phyloP scores from a whole-genome alignment of 1,140 invertebrate species.

The Caenorhabditis latens region DNA sequence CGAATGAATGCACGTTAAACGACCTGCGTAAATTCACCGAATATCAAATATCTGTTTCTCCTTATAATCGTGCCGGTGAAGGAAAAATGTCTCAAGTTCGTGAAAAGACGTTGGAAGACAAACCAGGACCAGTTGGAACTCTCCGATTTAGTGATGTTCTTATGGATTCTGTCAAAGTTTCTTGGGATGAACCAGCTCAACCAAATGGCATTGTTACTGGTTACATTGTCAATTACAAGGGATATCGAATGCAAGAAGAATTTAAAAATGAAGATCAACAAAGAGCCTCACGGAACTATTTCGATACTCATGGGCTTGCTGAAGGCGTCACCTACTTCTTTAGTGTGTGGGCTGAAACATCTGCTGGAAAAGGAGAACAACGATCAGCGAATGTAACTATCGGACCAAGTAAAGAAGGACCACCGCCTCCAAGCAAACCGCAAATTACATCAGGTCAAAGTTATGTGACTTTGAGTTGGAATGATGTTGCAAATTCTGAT shows the following conservation, averaged over 20 bases:
- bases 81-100: constrained; percentile 64
- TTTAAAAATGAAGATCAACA: constrained; percentile 58
- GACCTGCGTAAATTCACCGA: constrained; percentile 75
- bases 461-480: constrained; percentile 88
- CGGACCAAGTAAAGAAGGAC: constrained; percentile 87
- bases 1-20: constrained; percentile 68
- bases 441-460: constrained; percentile 85
- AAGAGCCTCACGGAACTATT: constrained; percentile 26
- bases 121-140: constrained; percentile 86
- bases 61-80: constrained; percentile 76
- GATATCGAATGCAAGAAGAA: constrained; percentile 85
- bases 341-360: constrained; percentile 88
- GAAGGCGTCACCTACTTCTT: constrained; percentile 93
- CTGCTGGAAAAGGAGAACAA: constrained; percentile 75
- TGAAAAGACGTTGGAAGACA: constrained; percentile 76
- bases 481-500: constrained; percentile 84
- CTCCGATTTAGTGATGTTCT: constrained; percentile 92
- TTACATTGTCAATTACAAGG: constrained; percentile 94
- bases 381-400: constrained; percentile 85
- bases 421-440: constrained; percentile 84
- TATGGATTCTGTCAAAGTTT: constrained; percentile 91
- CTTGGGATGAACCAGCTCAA: constrained; percentile 90
- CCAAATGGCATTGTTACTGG: constrained; percentile 91
- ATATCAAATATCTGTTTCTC: constrained; percentile 78
- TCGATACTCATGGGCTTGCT: constrained; percentile 82